Conservation (phyloP, 1,140 invertebrate species). For the Meteorus sp. region DNA sequence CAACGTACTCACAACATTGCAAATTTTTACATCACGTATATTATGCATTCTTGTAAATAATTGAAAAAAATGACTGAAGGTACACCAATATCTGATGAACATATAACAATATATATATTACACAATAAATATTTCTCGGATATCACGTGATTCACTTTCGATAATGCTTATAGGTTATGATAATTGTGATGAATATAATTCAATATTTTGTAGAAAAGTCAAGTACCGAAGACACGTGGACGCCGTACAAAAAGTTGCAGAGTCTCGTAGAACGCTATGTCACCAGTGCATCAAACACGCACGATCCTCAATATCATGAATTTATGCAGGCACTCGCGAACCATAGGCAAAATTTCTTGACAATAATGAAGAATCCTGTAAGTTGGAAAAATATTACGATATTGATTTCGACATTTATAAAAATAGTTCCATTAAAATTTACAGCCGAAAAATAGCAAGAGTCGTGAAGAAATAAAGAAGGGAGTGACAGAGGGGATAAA, state of each 20-base stretch:
- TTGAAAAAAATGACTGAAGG: background rate
- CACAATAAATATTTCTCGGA: background rate
- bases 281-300: constrained; percentile 60
- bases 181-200: background rate
- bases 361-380: constrained; percentile 85
- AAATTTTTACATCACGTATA: no score
- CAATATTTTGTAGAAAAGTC: constrained; percentile 43
- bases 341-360: constrained; percentile 87
- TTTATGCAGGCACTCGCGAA: constrained; percentile 78
- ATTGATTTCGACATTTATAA: constrained; percentile 27
- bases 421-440: constrained; percentile 27
- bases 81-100: background rate
- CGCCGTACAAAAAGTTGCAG: constrained; percentile 81
- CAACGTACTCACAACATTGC: no score
- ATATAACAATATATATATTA: background rate
- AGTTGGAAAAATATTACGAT: constrained; percentile 48
- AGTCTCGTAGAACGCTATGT: constrained; percentile 73
- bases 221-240: constrained; percentile 80
- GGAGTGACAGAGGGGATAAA: constrained; percentile 79
- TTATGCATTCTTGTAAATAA: no score
- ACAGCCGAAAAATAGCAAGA: constrained; percentile 76
- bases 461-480: constrained; percentile 78
- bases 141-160: background rate
- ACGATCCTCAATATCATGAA: constrained; percentile 70
- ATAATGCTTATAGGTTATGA: background rate